Evolutionary conservation across 2,113 vertebrate genomes (phyloP).

Genomic region (Castor canadensis): DNA sequence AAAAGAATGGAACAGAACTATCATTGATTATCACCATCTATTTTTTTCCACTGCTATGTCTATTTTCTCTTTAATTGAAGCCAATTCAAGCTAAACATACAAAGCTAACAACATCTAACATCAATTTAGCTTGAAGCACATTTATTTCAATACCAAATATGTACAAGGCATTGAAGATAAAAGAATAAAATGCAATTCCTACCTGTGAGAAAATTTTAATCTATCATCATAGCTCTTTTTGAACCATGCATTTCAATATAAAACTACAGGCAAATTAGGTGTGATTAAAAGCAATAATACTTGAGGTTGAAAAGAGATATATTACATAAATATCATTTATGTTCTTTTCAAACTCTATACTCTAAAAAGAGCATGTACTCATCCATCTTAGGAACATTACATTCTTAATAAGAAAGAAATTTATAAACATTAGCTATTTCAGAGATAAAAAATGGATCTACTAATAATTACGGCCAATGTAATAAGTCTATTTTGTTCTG

Average conservation of each 20-base stretch:
- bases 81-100: background rate
- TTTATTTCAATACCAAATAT: background rate
- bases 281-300: conserved; percentile 26
- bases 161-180: background rate
- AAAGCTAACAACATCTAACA: background rate
- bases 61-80: background rate
- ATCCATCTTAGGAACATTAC: conserved; percentile 38
- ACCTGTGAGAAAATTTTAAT: background rate
- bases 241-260: conserved; percentile 21
- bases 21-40: background rate
- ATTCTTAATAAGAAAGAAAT: conserved; percentile 19
- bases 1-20: background rate
- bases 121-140: background rate
- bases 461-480: background rate
- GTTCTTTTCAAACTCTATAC: background rate
- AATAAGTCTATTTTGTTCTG: background rate
- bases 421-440: conserved; percentile 9
- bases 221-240: background rate
- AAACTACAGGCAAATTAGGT: background rate
- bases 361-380: background rate
- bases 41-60: background rate
- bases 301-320: background rate
- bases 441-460: background rate
- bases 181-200: background rate
- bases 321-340: conserved; percentile 19